Percentiles rank a stretch among this genome's conserved stretches.
Evolutionary conservation across 2,888 invertebrate species (phyloP).

Genomic region (Seira ritae): DNA sequence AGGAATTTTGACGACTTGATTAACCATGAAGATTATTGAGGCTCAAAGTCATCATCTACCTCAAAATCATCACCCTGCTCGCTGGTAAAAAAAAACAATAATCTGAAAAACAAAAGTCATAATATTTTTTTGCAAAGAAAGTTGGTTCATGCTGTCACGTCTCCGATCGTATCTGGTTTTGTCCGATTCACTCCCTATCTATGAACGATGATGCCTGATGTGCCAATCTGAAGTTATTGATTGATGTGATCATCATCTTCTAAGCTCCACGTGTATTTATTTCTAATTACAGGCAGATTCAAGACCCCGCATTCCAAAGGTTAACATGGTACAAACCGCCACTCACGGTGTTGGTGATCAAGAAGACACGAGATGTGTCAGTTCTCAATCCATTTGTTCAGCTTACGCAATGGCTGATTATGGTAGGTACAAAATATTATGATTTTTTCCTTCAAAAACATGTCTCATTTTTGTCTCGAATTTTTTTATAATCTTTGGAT

Average conservation of each 20-base stretch:
- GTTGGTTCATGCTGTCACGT: slow-evolving; percentile 17
- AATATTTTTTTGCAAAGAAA: slow-evolving; percentile 14
- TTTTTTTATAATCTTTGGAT: slow-evolving; percentile 21
- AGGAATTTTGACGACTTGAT: no score
- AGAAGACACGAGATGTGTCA: slow-evolving; percentile 94
- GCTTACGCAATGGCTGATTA: slow-evolving; percentile 93
- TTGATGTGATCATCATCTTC: no score
- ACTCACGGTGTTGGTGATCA: slow-evolving; percentile 96
- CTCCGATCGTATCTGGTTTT: no score
- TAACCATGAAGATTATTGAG: slow-evolving; percentile 52
- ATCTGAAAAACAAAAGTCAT: background rate
- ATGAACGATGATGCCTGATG: no score
- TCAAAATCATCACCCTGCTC: background rate
- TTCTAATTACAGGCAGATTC: slow-evolving; percentile 87
- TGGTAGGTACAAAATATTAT: slow-evolving; percentile 79
- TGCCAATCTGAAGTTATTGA: no score
- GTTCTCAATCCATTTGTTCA: slow-evolving; percentile 94
- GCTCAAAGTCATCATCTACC: background rate
- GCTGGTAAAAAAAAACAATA: slow-evolving; percentile 35
- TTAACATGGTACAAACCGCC: slow-evolving; percentile 98
- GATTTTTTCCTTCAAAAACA: background rate
- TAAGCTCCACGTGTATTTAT: slow-evolving; percentile 7
- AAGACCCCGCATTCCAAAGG: slow-evolving; percentile 97
- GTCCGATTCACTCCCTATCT: no score
- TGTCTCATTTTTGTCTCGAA: background rate